A percentile compares a stretch with the other conserved stretches of the same genome.
These are phyloP conservation scores for Leptinotarsa juncta DNA, from an alignment of 2,888 invertebrate species.

Conservation along the genomic window DNA sequence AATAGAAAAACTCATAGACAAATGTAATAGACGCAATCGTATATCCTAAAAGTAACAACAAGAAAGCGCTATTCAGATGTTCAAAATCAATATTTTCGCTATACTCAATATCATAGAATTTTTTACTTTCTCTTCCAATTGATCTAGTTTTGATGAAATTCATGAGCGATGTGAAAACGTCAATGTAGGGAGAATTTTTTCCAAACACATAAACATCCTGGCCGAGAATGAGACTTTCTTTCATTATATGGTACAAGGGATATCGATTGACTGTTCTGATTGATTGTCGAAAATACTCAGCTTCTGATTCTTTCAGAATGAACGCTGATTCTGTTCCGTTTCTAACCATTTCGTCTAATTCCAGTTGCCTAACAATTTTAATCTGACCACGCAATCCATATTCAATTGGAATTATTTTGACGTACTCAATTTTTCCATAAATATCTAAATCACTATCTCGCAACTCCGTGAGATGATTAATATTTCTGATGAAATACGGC, in stretches of 20 bases:
- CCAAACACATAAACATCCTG: neutral
- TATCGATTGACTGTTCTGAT: neutral
- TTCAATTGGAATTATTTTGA: neutral
- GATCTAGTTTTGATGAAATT: neutral
- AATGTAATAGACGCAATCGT: neutral
- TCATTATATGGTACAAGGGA: neutral
- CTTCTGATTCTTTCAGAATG: neutral
- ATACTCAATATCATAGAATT: neutral
- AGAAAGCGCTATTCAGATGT: neutral
- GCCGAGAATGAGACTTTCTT: neutral
- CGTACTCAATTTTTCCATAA: neutral
- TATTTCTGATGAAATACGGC: neutral
- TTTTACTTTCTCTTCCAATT: neutral
- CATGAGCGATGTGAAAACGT: neutral
- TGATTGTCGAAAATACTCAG: neutral
- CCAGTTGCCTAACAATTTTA: neutral
- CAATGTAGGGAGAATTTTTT: constrained; percentile 6
- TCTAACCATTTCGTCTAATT: neutral
- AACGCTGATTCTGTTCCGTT: neutral
- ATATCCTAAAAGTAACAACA: neutral
- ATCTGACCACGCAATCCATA: neutral
- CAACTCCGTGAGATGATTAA: neutral
- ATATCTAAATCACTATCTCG: neutral
- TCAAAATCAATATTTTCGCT: neutral
- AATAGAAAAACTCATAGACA: neutral